phyloP scores from a whole-genome alignment of 2,113 vertebrate genomes.

The Probosciger aterrimus region DNA sequence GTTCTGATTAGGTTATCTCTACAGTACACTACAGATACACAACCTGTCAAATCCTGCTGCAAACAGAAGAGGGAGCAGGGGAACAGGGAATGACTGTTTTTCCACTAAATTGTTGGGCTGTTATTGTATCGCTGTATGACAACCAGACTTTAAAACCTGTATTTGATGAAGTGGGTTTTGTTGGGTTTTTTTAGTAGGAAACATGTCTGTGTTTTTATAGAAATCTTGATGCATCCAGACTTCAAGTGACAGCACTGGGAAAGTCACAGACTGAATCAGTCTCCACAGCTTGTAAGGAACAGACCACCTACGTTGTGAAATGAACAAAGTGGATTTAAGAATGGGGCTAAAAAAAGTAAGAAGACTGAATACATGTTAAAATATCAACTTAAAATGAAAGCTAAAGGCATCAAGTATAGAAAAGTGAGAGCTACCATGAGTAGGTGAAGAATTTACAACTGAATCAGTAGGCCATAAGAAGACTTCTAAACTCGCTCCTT shows the following conservation, averaged over 20 bases:
- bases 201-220: background rate
- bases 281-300: background rate
- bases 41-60: background rate
- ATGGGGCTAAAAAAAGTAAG: background rate
- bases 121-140: background rate
- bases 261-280: background rate
- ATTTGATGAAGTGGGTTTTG: background rate
- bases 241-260: background rate
- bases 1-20: background rate
- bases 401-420: background rate
- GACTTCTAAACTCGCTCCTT: background rate
- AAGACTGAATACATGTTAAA: background rate
- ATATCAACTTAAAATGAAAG: background rate
- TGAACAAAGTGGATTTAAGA: background rate
- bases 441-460: background rate
- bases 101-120: background rate
- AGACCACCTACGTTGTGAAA: background rate
- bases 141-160: background rate
- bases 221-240: background rate
- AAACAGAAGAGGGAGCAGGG: slow-evolving; percentile 48
- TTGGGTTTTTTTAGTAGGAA: background rate
- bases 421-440: background rate
- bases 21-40: background rate
- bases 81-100: background rate
- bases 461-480: background rate